Conservation (phyloP, 2,113 vertebrate species). For the Ploceus nigricollis region DNA sequence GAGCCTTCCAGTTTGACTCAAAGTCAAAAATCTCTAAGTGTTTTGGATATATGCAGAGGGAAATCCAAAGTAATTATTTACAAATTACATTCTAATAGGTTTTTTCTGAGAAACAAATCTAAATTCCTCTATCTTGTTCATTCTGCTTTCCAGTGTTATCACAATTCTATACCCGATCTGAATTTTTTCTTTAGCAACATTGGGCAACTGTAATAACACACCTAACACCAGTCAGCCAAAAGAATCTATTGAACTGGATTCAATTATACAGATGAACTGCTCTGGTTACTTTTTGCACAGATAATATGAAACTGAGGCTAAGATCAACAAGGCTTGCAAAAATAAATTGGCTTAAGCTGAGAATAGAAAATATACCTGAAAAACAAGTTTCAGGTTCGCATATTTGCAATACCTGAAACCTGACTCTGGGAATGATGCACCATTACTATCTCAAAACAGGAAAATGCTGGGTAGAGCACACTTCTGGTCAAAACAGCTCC, state of each 20-base stretch:
- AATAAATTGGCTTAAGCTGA: not conserved
- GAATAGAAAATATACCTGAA: constrained; percentile 11
- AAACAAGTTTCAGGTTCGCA: constrained; percentile 25
- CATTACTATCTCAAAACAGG: not conserved
- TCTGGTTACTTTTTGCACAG: not conserved
- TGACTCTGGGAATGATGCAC: not conserved
- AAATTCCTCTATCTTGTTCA: not conserved
- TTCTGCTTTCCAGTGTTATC: not conserved
- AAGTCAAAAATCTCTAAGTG: not conserved
- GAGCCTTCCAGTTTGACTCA: not conserved
- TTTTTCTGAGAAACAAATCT: not conserved
- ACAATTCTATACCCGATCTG: not conserved
- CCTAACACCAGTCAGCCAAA: not conserved
- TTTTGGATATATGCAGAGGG: not conserved
- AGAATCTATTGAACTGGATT: not conserved
- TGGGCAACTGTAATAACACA: not conserved
- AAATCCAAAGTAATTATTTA: not conserved
- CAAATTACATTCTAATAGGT: not conserved
- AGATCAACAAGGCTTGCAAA: not conserved
- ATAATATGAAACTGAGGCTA: not conserved
- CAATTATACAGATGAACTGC: not conserved
- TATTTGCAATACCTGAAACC: constrained; percentile 30
- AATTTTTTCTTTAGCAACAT: not conserved
- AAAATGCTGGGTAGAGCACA: not conserved
- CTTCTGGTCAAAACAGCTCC: not conserved